Conservation (phyloP, 2,888 invertebrate species). For the Plutella xylostella region DNA sequence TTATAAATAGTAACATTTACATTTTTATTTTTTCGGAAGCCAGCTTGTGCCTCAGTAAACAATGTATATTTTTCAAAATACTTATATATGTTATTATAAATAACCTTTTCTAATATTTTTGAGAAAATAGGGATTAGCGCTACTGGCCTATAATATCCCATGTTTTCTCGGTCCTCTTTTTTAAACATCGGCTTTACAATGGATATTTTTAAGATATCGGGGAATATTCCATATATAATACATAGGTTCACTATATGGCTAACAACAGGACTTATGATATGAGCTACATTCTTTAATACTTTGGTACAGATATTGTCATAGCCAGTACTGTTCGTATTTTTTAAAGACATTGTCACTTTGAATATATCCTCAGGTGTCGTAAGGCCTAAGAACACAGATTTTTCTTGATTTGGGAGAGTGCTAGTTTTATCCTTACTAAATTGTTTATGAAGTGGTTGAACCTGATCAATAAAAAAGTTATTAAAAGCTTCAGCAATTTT, state of each 20-base stretch:
- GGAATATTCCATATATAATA: constrained; percentile 4
- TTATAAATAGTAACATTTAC: not conserved
- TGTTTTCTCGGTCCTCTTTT: constrained; percentile 1
- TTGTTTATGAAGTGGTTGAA: not conserved
- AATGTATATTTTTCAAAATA: constrained; percentile 4
- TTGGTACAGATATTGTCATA: not conserved
- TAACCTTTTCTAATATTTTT: constrained; percentile 6
- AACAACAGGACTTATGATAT: not conserved
- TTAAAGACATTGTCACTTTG: not conserved
- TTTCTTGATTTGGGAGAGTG: no score
- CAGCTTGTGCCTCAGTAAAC: not conserved
- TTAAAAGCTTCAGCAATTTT: constrained; percentile 4
- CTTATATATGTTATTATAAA: not conserved
- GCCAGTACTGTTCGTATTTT: not conserved
- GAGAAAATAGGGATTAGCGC: constrained; percentile 6
- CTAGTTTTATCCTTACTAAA: no score
- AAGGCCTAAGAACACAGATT: not conserved
- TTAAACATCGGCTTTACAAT: constrained; percentile 7
- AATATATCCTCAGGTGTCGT: not conserved
- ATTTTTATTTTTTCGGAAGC: not conserved
- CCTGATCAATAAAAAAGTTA: constrained; percentile 1
- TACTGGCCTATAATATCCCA: no score
- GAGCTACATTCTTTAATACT: not conserved
- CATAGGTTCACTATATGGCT: constrained; percentile 7
- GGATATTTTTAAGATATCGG: constrained; percentile 3